phyloP scores from a whole-genome alignment of 2,113 vertebrate species.

The Syngnathus scovelli region DNA sequence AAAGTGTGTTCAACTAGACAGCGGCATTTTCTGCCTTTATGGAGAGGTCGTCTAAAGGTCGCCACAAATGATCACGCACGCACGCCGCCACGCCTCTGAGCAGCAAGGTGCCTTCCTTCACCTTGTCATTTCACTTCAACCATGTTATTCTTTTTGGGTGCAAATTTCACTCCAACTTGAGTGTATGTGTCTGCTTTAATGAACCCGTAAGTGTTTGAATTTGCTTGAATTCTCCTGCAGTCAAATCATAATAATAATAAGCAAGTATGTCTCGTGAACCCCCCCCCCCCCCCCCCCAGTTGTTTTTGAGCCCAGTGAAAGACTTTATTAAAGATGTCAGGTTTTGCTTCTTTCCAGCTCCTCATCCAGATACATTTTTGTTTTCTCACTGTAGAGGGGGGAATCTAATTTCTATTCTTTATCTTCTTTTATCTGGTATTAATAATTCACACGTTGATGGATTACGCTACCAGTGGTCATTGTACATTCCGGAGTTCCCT shows the following conservation, averaged over 20 bases:
- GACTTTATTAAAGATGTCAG: not conserved
- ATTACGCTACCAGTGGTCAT: too few species aligned
- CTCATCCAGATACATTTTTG: not conserved
- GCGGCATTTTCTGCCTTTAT: conserved; percentile 1
- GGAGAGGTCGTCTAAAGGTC: not conserved
- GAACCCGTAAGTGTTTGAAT: too few species aligned
- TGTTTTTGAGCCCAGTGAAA: not conserved
- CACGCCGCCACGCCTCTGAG: not conserved
- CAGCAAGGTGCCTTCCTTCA: not conserved
- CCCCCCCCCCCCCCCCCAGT: too few species aligned
- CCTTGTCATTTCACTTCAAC: not conserved
- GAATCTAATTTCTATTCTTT: too few species aligned
- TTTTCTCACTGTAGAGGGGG: too few species aligned
- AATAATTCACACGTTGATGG: too few species aligned
- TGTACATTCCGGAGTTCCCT: not conserved
- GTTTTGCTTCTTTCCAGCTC: not conserved
- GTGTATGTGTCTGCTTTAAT: not conserved
- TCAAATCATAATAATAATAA: too few species aligned
- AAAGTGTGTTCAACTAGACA: not conserved
- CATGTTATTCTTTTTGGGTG: not conserved
- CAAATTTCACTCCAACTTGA: not conserved
- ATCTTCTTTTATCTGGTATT: too few species aligned
- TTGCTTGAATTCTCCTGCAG: too few species aligned
- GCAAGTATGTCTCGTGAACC: too few species aligned
- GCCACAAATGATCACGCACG: not conserved